Evolutionary conservation across 2,888 invertebrate species (phyloP), one percentile per base, ranked within the genome.

Genomic region (Oxyscelio sp.): DNA sequence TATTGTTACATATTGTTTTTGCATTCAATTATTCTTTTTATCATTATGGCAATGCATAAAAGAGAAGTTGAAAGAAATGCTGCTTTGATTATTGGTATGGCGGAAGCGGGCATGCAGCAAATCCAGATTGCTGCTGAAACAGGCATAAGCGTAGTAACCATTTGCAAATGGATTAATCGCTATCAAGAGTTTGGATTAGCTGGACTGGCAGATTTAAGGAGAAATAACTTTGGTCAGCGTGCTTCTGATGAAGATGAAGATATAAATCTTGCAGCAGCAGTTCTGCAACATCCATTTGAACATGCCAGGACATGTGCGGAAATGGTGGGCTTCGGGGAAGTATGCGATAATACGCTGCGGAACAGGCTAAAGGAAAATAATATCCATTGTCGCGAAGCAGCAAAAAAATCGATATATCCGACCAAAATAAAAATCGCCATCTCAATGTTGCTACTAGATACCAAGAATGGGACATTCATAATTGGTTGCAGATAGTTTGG

Each of bases 331-430:
- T 13, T 43, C 4, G n/a, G 13, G 21, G 34, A 21, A 15, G 21
- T 68, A 8, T 1, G 15, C 21, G 27, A 15, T 11, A 38, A 19
- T 0, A 52, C 52, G 1, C 11, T 66, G n/a, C 17, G 61, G 15
- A 34, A 38, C 0, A 15, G 61, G 21, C 22, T 74, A 6, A 61
- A 74, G 2, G 61, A 74, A 48, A 27, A 19, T 13, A 38, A 34
- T 8, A 21, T 74, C 2, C 45, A 74, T 2, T 48, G 63, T 19
- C n/a, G 40, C 22, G 13, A 13, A 19, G 17, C 74, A 3, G 52
- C 74, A 4, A 15, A 2, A 9, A 74, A 48, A 50, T 27, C 3
- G 4, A 27, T 27, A 27, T 27, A 27, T 27, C 27, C 27, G n/a
- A n/a, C n/a, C n/a, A n/a, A n/a, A n/a, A n/a, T n/a, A n/a, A n/a